These are phyloP conservation scores for Holacanthella duospinosa DNA, from an alignment of 2,888 invertebrate genomes.

Conservation along the genomic window DNA sequence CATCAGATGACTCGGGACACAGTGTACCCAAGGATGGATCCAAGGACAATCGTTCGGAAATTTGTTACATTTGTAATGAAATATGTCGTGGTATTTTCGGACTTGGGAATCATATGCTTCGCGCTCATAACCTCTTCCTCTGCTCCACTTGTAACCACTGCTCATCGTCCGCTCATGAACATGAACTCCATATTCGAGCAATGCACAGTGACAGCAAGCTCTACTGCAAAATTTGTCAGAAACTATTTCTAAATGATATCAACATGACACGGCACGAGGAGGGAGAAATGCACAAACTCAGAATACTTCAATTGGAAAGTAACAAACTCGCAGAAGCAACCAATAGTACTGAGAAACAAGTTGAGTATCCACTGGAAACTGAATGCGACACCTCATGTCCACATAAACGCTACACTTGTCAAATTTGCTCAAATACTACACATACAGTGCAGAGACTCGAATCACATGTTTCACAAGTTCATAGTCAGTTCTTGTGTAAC, in stretches of 20 bases:
- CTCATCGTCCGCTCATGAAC: not conserved
- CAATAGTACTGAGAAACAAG: too few species aligned
- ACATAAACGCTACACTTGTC: not conserved
- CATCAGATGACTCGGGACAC: too few species aligned
- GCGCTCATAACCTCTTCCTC: not conserved
- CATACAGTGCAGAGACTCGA: not conserved
- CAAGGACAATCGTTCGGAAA: not conserved
- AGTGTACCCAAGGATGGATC: too few species aligned
- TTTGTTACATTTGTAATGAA: not conserved
- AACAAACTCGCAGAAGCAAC: not conserved
- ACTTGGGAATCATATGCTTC: not conserved
- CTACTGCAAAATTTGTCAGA: not conserved
- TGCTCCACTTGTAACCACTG: not conserved
- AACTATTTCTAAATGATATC: not conserved
- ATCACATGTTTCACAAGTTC: not conserved
- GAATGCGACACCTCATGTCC: not conserved
- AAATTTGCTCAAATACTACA: not conserved
- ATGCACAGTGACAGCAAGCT: not conserved
- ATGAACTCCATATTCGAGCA: not conserved
- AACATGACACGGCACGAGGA: not conserved
- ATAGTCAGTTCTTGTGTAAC: not conserved
- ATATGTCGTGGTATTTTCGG: not conserved
- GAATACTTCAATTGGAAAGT: not conserved
- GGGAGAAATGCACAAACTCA: not conserved
- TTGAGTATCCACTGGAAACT: not conserved